Evolutionary conservation across 2,888 invertebrate species (phyloP).

Genomic region (Mycalesis mineus): DNA sequence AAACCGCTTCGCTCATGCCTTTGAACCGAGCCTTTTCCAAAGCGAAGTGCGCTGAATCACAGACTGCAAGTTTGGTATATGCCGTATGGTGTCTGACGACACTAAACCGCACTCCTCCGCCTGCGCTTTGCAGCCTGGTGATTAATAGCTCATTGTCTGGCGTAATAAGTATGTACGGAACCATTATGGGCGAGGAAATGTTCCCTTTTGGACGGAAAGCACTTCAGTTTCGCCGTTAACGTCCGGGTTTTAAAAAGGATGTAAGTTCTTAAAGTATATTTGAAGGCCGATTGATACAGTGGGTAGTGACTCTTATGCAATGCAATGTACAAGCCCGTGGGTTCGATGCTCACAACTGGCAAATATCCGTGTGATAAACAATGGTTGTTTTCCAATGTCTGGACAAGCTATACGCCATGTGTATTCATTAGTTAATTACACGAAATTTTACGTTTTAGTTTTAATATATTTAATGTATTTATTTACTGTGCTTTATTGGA

Average conservation of each 20-base stretch:
- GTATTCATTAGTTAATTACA: too few species aligned
- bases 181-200: constrained; percentile 26
- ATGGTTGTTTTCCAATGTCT: too few species aligned
- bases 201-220: not conserved
- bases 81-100: constrained; percentile 16
- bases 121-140: constrained; percentile 17
- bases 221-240: not conserved
- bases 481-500: too few species aligned
- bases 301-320: too few species aligned
- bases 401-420: too few species aligned
- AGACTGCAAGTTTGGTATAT: not conserved
- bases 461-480: too few species aligned
- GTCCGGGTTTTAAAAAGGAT: not conserved
- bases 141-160: constrained; percentile 34
- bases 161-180: constrained; percentile 14
- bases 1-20: not conserved
- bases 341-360: too few species aligned
- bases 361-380: too few species aligned
- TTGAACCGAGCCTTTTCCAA: not conserved
- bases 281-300: too few species aligned
- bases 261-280: too few species aligned
- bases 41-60: not conserved
- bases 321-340: too few species aligned
- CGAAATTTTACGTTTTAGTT: too few species aligned
- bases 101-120: constrained; percentile 23